These are phyloP conservation scores for Arvicola amphibius DNA, from an alignment of 2,797 vertebrate species.

Conservation along the genomic window DNA sequence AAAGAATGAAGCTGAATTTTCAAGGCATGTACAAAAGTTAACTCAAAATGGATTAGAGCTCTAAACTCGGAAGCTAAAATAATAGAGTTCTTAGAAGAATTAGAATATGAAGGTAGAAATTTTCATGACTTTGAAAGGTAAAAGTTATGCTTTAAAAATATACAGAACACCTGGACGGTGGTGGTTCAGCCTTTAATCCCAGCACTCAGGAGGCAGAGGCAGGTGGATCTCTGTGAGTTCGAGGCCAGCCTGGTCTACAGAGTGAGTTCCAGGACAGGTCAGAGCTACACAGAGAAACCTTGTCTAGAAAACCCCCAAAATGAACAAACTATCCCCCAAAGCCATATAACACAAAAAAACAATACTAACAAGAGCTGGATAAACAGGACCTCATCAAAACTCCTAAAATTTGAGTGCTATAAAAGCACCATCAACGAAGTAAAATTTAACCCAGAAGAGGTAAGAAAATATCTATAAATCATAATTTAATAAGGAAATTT, in stretches of 20 bases:
- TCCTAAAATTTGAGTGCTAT: not conserved
- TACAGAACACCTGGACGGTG: not conserved
- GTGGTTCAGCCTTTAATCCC: not conserved
- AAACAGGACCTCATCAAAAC: slow-evolving; percentile 15
- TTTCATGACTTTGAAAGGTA: slow-evolving; percentile 11
- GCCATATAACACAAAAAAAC: not conserved
- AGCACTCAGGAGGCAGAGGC: not conserved
- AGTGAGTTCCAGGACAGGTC: not conserved
- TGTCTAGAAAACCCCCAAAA: not conserved
- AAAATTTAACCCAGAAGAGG: slow-evolving; percentile 11
- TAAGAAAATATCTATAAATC: slow-evolving; percentile 37
- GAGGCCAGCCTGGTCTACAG: not conserved
- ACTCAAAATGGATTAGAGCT: slow-evolving; percentile 13
- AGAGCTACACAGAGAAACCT: not conserved
- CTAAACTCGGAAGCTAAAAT: slow-evolving; percentile 20
- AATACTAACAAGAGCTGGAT: not conserved
- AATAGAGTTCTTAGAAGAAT: slow-evolving; percentile 44
- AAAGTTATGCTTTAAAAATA: slow-evolving; percentile 42
- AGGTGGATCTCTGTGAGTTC: not conserved
- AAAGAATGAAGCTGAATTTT: not conserved
- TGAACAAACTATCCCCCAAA: not conserved
- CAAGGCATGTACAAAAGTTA: slow-evolving; percentile 37
- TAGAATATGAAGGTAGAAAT: not conserved
- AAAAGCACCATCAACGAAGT: not conserved
- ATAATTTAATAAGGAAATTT: not conserved